These are phyloP conservation scores for Opisthocomus hoazin DNA, from an alignment of 2,113 vertebrate genomes.

Conservation along the genomic window DNA sequence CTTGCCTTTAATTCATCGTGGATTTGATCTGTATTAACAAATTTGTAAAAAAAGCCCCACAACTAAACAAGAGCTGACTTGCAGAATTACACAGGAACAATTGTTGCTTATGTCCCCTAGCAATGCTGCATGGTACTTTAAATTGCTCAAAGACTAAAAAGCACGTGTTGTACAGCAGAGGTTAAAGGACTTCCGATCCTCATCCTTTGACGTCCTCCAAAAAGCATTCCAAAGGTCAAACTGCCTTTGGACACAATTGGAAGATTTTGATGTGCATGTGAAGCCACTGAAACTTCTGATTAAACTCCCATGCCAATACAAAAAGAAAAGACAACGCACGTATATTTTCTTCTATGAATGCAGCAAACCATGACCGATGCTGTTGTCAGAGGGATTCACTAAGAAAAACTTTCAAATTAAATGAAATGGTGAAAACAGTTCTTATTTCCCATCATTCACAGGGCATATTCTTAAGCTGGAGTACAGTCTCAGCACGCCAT, in stretches of 20 bases:
- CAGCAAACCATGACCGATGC: background rate
- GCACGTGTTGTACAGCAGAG: background rate
- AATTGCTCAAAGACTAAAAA: conserved; percentile 26
- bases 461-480: background rate
- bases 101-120: background rate
- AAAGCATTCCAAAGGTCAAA: conserved; percentile 28
- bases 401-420: background rate
- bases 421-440: background rate
- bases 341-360: conserved; percentile 19
- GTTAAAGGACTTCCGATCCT: conserved; percentile 1
- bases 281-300: conserved; percentile 33
- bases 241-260: background rate
- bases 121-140: background rate
- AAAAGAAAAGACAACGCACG: background rate
- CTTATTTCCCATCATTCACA: background rate
- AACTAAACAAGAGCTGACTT: background rate
- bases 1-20: conserved; percentile 10
- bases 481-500: background rate
- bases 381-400: conserved; percentile 18
- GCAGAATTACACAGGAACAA: conserved; percentile 31
- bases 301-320: background rate
- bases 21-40: conserved; percentile 14
- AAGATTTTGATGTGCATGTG: background rate
- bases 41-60: background rate
- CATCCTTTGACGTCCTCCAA: background rate